These are phyloP conservation scores for Campoplex nolae DNA, from an alignment of 2,888 invertebrate genomes.

Conservation along the genomic window DNA sequence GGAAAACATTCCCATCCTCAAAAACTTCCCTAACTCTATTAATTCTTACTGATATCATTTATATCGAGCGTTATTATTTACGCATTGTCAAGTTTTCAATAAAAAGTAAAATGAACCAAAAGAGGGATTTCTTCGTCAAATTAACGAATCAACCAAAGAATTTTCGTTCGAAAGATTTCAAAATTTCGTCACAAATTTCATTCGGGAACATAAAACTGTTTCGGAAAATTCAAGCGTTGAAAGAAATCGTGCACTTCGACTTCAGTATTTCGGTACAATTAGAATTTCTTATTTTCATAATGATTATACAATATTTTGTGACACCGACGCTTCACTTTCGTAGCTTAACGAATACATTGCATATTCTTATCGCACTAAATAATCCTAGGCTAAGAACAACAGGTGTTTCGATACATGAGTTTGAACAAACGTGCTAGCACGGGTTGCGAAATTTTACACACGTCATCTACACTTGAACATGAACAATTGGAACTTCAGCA, in stretches of 20 bases:
- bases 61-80: slow-evolving; percentile 40
- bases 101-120: slow-evolving; percentile 47
- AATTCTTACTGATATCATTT: slow-evolving; percentile 59
- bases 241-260: neutral
- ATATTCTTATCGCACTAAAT: slow-evolving; percentile 28
- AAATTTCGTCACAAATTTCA: neutral
- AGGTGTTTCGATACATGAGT: slow-evolving; percentile 8
- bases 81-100: slow-evolving; percentile 63
- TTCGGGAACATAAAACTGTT: neutral
- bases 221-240: neutral
- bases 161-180: neutral
- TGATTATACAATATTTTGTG: neutral
- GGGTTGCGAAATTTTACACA: slow-evolving; percentile 14
- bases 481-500: neutral
- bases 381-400: slow-evolving; percentile 20
- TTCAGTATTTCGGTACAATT: neutral
- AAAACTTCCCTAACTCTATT: slow-evolving; percentile 41
- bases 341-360: neutral
- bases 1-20: slow-evolving; percentile 28
- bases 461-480: neutral
- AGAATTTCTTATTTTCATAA: slow-evolving; percentile 10
- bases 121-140: neutral
- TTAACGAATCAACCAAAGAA: neutral
- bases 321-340: neutral
- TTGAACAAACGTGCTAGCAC: slow-evolving; percentile 7